These are phyloP conservation scores for Apteryx mantelli DNA, from an alignment of 2,113 vertebrate genomes.

Conservation along the genomic window DNA sequence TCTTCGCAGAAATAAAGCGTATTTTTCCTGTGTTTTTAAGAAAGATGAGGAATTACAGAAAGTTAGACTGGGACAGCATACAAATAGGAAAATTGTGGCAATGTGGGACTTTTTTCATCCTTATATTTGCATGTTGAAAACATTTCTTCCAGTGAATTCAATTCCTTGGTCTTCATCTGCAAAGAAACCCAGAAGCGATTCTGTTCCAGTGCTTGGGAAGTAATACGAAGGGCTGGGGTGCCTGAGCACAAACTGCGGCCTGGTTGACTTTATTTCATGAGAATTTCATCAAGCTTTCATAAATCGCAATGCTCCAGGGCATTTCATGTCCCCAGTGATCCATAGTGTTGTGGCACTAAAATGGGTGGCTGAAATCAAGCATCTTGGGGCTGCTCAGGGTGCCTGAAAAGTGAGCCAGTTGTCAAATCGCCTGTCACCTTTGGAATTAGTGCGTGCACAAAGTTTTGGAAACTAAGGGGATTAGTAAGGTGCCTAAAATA, in stretches of 20 bases:
- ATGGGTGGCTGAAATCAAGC: not conserved
- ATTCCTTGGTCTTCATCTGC: not conserved
- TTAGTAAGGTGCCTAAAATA: not conserved
- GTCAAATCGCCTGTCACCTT: not conserved
- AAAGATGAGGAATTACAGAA: not conserved
- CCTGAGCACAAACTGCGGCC: not conserved
- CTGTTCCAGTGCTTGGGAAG: not conserved
- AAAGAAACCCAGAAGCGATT: not conserved
- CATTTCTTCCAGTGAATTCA: not conserved
- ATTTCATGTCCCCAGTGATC: accelerated
- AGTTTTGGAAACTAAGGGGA: not conserved
- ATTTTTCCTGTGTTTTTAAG: not conserved
- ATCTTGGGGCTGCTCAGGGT: not conserved
- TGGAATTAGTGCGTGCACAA: not conserved
- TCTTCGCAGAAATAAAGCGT: not conserved
- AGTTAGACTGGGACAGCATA: accelerated
- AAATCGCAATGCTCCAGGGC: accelerated
- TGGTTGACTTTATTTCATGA: not conserved
- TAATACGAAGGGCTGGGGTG: not conserved
- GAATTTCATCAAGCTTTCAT: not conserved
- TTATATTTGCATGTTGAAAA: not conserved
- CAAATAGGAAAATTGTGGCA: not conserved
- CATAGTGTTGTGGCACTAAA: not conserved
- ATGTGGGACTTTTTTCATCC: accelerated
- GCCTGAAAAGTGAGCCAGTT: not conserved